Base-by-base conservation (phyloP, 2,888 invertebrate species). In the Cataglyphis albicans region DNA sequence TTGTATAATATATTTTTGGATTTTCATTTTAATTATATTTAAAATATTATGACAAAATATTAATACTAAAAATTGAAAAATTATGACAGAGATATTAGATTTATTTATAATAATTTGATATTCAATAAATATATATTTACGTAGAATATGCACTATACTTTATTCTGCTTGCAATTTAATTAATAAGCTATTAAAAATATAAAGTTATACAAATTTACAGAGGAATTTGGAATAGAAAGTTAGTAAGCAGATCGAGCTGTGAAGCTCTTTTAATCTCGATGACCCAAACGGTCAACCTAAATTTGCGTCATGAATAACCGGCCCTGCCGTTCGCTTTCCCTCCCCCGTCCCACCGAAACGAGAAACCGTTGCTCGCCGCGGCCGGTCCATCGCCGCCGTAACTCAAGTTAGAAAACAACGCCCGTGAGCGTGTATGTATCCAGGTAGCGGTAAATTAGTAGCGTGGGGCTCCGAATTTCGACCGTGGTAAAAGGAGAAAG, bases 361-460 rank as follows among this genome's bases (percentile, higher is more conserved):
- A 67, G 67, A 74, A 82, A 68, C 70, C 74, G 83, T 76, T 57
- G 89, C 89, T 64, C 88, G 91, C 87, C 84, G 87, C 67, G 78
- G 81, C 84, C 78, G 86, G 81, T 64, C 82, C 90, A 90, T 92
- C 90, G 90, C 86, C 88, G 91, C 87, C 92, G 93, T 93, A 93
- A 93, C 90, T 93, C 92, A 93, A 90, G 90, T 92, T 91, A 92
- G 92, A 92, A 92, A 89, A 88, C 85, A 89, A 89, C 88, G 83
- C 75, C 83, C 64, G 84, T 83, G 81, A 87, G 82, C 86, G 87
- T 74, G 90, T 90, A 91, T 92, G 91, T 92, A 86, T 91, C 90
- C 91, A 92, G 92, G 93, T 93, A 93, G 93, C 93, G 93, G 93
- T 93, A 93, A 93, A 93, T 93, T 93, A 93, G 93, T 92, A 90